phyloP scores from a whole-genome alignment of 2,888 invertebrate genomes.

The Andrena haemorrhoa region DNA sequence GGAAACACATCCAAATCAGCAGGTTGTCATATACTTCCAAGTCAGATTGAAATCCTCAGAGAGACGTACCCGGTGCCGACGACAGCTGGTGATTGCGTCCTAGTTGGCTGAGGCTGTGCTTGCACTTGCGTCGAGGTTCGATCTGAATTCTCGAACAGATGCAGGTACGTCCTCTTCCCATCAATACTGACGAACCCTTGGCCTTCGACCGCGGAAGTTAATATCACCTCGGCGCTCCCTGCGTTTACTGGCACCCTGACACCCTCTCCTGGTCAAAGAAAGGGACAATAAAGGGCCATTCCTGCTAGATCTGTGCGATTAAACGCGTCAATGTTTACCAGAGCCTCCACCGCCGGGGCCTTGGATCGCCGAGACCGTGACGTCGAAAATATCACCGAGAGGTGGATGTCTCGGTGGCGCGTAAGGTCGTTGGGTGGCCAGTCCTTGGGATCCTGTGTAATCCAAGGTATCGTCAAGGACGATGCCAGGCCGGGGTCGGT shows the following conservation, averaged over 20 bases:
- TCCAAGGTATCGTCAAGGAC: constrained; percentile 91
- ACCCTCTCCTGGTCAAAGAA: constrained; percentile 73
- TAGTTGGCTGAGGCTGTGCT: constrained; percentile 80
- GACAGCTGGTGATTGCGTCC: constrained; percentile 83
- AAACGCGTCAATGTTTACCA: constrained; percentile 62
- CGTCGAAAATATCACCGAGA: constrained; percentile 93
- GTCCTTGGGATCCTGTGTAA: constrained; percentile 82
- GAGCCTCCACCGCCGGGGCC: constrained; percentile 89
- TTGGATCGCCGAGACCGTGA: constrained; percentile 95
- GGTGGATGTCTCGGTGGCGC: constrained; percentile 84
- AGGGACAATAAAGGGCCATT: background rate
- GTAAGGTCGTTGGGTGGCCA: constrained; percentile 86
- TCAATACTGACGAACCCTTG: constrained; percentile 96
- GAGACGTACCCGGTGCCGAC: constrained; percentile 85
- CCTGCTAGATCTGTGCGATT: background rate
- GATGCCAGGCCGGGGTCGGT: constrained; percentile 93
- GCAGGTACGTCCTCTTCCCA: constrained; percentile 95
- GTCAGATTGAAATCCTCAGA: background rate
- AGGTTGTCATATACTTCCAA: background rate
- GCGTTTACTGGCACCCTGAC: constrained; percentile 79
- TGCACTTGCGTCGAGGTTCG: constrained; percentile 83
- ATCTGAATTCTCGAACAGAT: constrained; percentile 90
- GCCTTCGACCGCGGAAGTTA: constrained; percentile 90
- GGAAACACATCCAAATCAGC: background rate
- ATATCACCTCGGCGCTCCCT: constrained; percentile 89